Percentiles rank a stretch among this genome's conserved stretches.
phyloP scores from a whole-genome alignment of 2,797 vertebrate species.

The Brachyalestes nurse region DNA sequence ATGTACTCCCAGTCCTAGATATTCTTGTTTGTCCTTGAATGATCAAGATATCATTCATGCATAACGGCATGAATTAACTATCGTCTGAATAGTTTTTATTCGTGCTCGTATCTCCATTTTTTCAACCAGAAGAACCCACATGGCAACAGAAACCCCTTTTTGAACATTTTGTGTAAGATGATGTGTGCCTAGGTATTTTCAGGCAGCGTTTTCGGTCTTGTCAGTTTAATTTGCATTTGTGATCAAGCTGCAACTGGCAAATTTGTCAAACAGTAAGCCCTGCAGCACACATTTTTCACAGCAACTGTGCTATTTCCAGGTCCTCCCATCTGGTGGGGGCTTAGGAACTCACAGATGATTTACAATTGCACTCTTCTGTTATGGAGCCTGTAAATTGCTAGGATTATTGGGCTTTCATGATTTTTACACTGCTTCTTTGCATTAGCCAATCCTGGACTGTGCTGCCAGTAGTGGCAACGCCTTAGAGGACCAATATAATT shows the following conservation, averaged over 20 bases:
- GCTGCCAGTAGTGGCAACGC: slow-evolving; percentile 29
- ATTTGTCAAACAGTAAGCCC: slow-evolving; percentile 70
- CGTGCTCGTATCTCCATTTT: too few species aligned
- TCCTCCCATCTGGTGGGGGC: slow-evolving; percentile 74
- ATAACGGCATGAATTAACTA: background rate
- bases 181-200: slow-evolving; percentile 43
- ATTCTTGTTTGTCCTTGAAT: background rate
- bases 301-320: slow-evolving; percentile 74
- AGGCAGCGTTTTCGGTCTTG: slow-evolving; percentile 57
- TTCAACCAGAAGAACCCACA: background rate
- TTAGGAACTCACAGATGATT: slow-evolving; percentile 73
- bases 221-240: slow-evolving; percentile 51
- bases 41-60: slow-evolving; percentile 1
- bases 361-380: slow-evolving; percentile 70
- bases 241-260: slow-evolving; percentile 63
- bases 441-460: slow-evolving; percentile 65
- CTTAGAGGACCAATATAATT: slow-evolving; percentile 42
- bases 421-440: slow-evolving; percentile 75
- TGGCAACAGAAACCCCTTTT: background rate
- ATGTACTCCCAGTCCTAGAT: background rate
- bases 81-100: too few species aligned
- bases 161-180: slow-evolving; percentile 27
- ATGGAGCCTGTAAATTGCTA: slow-evolving; percentile 77
- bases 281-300: slow-evolving; percentile 66
- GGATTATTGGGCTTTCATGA: slow-evolving; percentile 77